Base-by-base conservation (phyloP, 2,113 vertebrate species). In the Edolisoma coerulescens region DNA sequence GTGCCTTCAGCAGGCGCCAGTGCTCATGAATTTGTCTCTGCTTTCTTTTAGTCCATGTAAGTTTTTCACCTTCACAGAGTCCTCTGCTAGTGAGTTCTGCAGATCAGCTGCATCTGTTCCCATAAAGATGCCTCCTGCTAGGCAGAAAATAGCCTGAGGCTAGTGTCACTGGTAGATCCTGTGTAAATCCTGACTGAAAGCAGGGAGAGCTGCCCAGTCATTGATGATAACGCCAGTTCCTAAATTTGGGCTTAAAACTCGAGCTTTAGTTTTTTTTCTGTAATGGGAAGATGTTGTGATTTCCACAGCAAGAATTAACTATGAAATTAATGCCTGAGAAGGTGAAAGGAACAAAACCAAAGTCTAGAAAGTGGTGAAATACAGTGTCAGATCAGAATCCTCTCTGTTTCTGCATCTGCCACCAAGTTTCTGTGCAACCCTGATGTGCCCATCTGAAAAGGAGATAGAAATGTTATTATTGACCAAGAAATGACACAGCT, bases 121-220 rank as follows among this genome's bases (percentile, higher is more conserved):
- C 32, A 50, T 50, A 42, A 93, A 95, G 61, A 39, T 69, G 59
- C 49, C 79, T 88, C 85, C 68, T 83, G 47, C 45, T 24, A 61
- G 63, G 42, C 45, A 80, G 56, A 73, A 84, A 78, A 56, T 6
- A 85, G 71, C 67, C n/a, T 7, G 28, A 69, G 67, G 63, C 32
- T 69, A 14, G 54, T 10, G 59, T 57, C 39, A 45, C 52, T 68
- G 56, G 32, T 41, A 50, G 45, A 37, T 27, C 28, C 90, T 56
- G 6, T 41, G 69, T 68, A 95, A 93, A 93, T 64, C 85, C 53
- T 87, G 39, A n/a, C 6, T 24, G 69, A 82, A 64, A 64, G 81
- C 52, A 75, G 35, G 56, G 44, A 91, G 9, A 87, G 24, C 47
- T 89, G 52, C 30, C 26, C 30, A 8, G 19, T 49, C 44, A 11